Percentiles rank a stretch among this genome's conserved stretches.
These are phyloP conservation scores for Diplodus sargus DNA, from an alignment of 2,797 vertebrate species.

Conservation along the genomic window DNA sequence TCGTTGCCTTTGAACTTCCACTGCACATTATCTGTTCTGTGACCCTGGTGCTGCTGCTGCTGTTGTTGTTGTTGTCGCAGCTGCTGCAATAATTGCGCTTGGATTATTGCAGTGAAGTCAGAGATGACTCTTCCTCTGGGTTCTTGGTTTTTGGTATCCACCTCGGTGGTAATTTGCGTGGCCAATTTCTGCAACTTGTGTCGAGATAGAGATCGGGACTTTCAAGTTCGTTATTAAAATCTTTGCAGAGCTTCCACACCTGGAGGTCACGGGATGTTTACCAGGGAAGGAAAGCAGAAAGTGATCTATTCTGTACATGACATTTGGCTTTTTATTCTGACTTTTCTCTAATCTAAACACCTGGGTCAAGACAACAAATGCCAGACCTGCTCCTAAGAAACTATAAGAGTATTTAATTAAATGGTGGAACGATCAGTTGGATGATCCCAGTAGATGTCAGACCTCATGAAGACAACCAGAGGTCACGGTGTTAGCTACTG, in stretches of 20 bases:
- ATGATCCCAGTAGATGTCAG: too few species aligned
- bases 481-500: too few species aligned
- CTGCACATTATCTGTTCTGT: constrained; percentile 73
- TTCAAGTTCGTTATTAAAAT: constrained; percentile 29
- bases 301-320: neutral
- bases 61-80: constrained; percentile 64
- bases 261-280: constrained; percentile 34
- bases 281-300: constrained; percentile 4
- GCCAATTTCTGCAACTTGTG: constrained; percentile 19
- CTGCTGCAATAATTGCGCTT: constrained; percentile 78
- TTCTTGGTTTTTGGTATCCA: constrained; percentile 40
- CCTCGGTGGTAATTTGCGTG: constrained; percentile 45
- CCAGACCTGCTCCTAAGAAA: too few species aligned
- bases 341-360: neutral
- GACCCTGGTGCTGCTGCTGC: constrained; percentile 74
- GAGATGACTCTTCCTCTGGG: constrained; percentile 59
- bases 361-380: too few species aligned
- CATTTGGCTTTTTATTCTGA: neutral
- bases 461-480: too few species aligned
- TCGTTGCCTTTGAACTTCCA: constrained; percentile 76
- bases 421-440: too few species aligned
- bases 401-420: too few species aligned
- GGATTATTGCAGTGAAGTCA: constrained; percentile 76
- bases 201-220: constrained; percentile 21
- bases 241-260: constrained; percentile 23